A percentile compares a stretch with the other conserved stretches of the same genome.
phyloP scores from a whole-genome alignment of 2,797 vertebrate species.

The Oreochromis grahami region DNA sequence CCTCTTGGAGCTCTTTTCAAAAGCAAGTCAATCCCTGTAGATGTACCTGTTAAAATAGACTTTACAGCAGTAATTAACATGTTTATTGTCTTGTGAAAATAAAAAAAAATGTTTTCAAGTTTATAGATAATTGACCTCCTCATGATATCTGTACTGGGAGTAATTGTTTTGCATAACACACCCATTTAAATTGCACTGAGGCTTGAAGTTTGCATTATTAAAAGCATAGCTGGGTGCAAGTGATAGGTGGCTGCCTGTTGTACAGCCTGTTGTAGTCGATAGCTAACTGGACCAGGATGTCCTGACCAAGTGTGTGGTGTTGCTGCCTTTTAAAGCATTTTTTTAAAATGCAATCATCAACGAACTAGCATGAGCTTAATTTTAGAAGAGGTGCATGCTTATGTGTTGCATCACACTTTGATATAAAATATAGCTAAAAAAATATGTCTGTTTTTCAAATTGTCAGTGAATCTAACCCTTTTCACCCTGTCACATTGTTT shows the following conservation, averaged over 20 bases:
- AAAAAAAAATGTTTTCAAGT: accelerated
- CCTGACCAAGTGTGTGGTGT: not conserved
- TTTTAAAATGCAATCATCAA: accelerated
- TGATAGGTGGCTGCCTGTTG: not conserved
- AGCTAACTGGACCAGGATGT: not conserved
- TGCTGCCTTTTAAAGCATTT: not conserved
- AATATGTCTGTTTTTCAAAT: not conserved
- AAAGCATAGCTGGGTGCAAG: not conserved
- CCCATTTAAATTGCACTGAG: not conserved
- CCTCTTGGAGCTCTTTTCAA: not conserved
- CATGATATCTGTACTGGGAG: not conserved
- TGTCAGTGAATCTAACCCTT: not conserved
- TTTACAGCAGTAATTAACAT: not conserved
- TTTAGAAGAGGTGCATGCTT: not conserved
- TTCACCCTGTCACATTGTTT: not conserved
- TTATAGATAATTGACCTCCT: not conserved
- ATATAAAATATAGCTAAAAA: not conserved
- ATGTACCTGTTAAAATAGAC: not conserved
- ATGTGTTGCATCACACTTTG: not conserved
- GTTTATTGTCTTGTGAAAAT: not conserved
- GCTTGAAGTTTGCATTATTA: not conserved
- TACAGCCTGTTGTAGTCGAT: not conserved
- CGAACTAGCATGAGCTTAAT: not conserved
- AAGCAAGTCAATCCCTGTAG: not conserved
- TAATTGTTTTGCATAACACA: not conserved